Conservation (phyloP, 1,140 invertebrate species). For the Zophobas atratus region DNA sequence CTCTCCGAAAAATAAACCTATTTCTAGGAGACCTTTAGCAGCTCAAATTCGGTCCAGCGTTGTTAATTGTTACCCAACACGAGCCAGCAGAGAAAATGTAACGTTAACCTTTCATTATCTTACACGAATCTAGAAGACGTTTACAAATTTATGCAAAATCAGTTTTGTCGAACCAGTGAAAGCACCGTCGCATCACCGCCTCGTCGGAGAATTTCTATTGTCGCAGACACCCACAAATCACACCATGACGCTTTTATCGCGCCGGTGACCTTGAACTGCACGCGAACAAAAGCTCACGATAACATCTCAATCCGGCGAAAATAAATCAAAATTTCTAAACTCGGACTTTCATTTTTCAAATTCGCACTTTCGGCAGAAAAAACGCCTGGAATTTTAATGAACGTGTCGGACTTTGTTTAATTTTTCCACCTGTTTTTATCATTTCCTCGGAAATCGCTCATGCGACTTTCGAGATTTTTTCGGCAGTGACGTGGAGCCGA, state of each 20-base stretch:
- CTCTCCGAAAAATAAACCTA: not conserved
- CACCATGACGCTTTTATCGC: not conserved
- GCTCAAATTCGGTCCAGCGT: not conserved
- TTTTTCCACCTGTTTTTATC: not conserved
- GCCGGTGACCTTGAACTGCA: constrained; percentile 12
- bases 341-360: not conserved
- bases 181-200: not conserved
- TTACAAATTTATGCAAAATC: not conserved
- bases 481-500: not conserved
- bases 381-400: constrained; percentile 4
- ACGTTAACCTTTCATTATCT: constrained; percentile 1
- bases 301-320: not conserved
- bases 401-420: not conserved
- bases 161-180: not conserved
- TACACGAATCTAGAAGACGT: constrained; percentile 2
- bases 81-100: not conserved
- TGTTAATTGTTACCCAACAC: constrained; percentile 1
- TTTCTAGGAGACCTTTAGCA: not conserved
- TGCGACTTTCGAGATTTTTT: not conserved
- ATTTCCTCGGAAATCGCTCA: constrained; percentile 10
- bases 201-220: not conserved
- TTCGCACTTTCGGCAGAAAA: not conserved
- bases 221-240: not conserved
- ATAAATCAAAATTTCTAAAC: constrained; percentile 5
- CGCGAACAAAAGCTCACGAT: not conserved